Evolutionary conservation across 2,113 vertebrate species (phyloP), one percentile per base, ranked within the genome.

Genomic region (Eudyptes chrysolophus): DNA sequence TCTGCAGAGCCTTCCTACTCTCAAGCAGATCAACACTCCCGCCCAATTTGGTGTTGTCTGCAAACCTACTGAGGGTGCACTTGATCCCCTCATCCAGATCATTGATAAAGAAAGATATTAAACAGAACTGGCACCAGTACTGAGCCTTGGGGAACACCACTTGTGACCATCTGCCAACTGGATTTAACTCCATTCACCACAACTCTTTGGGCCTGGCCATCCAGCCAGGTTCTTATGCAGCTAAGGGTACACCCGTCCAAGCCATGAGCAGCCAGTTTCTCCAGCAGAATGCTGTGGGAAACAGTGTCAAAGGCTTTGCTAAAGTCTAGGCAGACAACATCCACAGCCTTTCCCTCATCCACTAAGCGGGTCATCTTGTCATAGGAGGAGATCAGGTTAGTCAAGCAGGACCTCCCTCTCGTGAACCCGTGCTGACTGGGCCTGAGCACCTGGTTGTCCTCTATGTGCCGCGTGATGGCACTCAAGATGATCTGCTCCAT

Each of bases 201-300:
- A 27, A 51, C 22, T 27, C 66, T 25, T 19, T 51, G 29, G n/a
- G 29, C 11, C 5, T 0, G 3, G 10, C 5, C n/a, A 26, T 16
- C 5, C 30, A 75, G 16, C 9, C 13, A 40, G 29, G n/a, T 75
- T 32, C 46, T 57, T 29, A 91, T 11, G 40, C 19, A 78, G 22
- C 0, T 0, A 80, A 62, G 11, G 6, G 9, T 40, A 20, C 7
- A 7, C 17, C 11, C 2, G 8, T 48, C 15, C 38, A 29, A 80
- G 34, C 44, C 5, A 14, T 6, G 1, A 70, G 9, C 21, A 65
- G 29, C 3, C 29, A 48, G 9, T 42, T 75, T 80, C 17, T 91
- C 27, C 32, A 72, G 7, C 2, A 69, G 12, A 57, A 74, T 27
- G 14, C 27, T 38, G 38, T 38, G 38, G 38, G 38, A 38, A 38